Conservation (phyloP, 2,797 vertebrate genomes). For the Sebastiscus tertius region DNA sequence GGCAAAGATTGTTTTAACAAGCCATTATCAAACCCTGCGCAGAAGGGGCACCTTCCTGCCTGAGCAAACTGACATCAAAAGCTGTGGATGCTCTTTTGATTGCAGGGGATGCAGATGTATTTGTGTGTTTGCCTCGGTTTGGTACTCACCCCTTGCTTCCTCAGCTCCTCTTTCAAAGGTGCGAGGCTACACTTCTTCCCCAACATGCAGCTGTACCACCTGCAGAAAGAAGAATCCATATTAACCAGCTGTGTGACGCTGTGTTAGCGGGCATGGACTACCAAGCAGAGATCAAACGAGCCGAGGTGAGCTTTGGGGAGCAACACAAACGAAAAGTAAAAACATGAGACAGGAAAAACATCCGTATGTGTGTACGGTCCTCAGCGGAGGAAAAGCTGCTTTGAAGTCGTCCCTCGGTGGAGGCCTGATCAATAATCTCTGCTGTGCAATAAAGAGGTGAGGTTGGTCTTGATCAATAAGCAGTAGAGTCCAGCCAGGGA, state of each 20-base stretch:
- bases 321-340: slow-evolving; percentile 43
- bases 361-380: background rate
- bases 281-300: slow-evolving; percentile 58
- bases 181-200: slow-evolving; percentile 98
- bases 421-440: slow-evolving; percentile 72
- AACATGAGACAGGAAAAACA: slow-evolving; percentile 43
- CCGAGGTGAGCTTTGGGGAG: slow-evolving; percentile 20
- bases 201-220: slow-evolving; percentile 99
- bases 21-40: background rate
- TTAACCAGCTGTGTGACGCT: slow-evolving; percentile 29
- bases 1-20: slow-evolving; percentile 29
- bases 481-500: slow-evolving; percentile 26
- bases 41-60: slow-evolving; percentile 2
- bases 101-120: background rate
- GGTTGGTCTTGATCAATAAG: slow-evolving; percentile 55
- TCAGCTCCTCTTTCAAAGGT: slow-evolving; percentile 96
- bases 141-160: slow-evolving; percentile 92
- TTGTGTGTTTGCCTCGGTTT: slow-evolving; percentile 17
- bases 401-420: slow-evolving; percentile 56
- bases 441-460: slow-evolving; percentile 58
- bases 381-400: slow-evolving; percentile 41
- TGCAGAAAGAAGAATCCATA: slow-evolving; percentile 74
- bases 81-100: slow-evolving; percentile 1
- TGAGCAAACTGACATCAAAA: slow-evolving; percentile 19
- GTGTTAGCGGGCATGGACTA: background rate